phyloP scores from a whole-genome alignment of 2,113 vertebrate species.

The Excalfactoria chinensis region DNA sequence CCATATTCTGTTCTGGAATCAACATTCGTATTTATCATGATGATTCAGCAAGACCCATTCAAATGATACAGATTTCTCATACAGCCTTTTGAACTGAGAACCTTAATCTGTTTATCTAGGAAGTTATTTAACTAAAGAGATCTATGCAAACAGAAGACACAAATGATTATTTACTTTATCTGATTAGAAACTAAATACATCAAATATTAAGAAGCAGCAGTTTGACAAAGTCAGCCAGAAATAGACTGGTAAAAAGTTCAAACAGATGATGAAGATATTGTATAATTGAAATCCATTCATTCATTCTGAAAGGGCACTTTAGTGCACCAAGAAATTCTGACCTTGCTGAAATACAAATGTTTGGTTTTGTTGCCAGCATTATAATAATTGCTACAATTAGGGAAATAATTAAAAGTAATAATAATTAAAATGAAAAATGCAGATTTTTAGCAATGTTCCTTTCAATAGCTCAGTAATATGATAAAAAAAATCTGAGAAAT shows the following conservation, averaged over 20 bases:
- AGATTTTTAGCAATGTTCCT: too few species aligned
- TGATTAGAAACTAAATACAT: neutral
- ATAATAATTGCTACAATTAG: neutral
- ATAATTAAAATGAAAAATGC: neutral
- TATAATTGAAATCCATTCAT: neutral
- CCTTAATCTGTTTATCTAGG: neutral
- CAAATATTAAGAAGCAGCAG: neutral
- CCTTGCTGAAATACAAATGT: neutral
- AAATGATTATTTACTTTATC: neutral
- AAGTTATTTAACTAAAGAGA: neutral
- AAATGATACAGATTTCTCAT: neutral
- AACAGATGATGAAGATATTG: neutral
- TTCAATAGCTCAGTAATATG: too few species aligned
- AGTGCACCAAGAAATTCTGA: neutral
- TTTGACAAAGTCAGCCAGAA: neutral
- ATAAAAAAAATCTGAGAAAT: too few species aligned
- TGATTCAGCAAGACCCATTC: neutral
- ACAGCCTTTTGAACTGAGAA: neutral
- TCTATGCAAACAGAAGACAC: neutral
- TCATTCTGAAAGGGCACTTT: neutral
- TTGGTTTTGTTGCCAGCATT: neutral
- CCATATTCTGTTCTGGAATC: neutral
- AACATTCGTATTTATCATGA: neutral
- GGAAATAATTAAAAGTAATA: too few species aligned
- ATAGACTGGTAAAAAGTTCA: neutral